Conservation (phyloP, 2,888 invertebrate species). For the Sialis fuliginosa region DNA sequence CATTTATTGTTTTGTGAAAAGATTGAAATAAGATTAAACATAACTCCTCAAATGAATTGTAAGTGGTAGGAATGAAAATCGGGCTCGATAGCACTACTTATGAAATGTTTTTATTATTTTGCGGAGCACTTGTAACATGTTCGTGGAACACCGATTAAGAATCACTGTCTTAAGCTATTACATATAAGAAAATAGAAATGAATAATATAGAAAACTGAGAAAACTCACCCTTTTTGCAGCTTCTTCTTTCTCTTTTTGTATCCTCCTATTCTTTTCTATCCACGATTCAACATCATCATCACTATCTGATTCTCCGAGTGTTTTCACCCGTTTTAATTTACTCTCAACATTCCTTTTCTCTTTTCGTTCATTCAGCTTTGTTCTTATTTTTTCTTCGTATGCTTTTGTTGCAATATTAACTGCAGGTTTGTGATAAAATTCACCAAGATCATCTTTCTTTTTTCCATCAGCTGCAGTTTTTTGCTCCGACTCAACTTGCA, state of each 20-base stretch:
- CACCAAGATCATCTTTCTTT: conserved; percentile 41
- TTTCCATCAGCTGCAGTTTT: conserved; percentile 27
- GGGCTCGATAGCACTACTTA: too few species aligned
- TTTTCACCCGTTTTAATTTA: conserved; percentile 38
- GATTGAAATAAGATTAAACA: too few species aligned
- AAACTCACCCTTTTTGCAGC: conserved; percentile 69
- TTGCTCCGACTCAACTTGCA: conserved; percentile 40
- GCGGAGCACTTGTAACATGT: too few species aligned
- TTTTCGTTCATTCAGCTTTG: conserved; percentile 56
- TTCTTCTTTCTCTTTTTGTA: conserved; percentile 61
- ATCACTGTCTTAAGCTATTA: too few species aligned
- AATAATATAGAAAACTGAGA: too few species aligned
- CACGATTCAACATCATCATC: conserved; percentile 63
- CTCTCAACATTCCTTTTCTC: conserved; percentile 63
- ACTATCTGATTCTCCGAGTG: conserved; percentile 54
- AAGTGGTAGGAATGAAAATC: too few species aligned
- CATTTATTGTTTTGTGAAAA: too few species aligned
- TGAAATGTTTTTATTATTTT: too few species aligned
- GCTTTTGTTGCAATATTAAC: conserved; percentile 54
- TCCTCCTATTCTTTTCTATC: conserved; percentile 64
- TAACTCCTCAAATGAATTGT: too few species aligned
- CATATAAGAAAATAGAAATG: too few species aligned
- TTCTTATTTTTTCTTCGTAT: conserved; percentile 62
- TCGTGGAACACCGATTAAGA: too few species aligned
- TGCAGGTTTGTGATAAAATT: conserved; percentile 77